Evolutionary conservation across 2,888 invertebrate species (phyloP).

Genomic region (Girardia tigrina): DNA sequence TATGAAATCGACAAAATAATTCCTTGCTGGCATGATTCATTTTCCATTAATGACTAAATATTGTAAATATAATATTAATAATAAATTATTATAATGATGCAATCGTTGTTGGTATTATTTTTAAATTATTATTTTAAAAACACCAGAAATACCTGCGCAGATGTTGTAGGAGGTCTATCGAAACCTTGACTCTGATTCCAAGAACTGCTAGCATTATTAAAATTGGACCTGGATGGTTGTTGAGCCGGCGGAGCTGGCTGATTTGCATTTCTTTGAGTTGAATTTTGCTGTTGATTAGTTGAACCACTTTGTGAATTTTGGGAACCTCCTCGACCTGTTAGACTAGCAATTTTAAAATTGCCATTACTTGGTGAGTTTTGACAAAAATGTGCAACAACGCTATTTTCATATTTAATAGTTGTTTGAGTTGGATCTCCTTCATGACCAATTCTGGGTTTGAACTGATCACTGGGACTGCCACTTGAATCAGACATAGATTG

Average conservation of each 20-base stretch:
- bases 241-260: neutral
- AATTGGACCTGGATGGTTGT: constrained; percentile 2
- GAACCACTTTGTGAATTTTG: constrained; percentile 14
- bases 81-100: too few relatives aligned
- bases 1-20: too few relatives aligned
- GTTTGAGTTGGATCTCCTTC: neutral
- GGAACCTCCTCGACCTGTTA: neutral
- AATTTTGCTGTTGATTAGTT: neutral
- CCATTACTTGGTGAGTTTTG: constrained; percentile 5
- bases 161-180: neutral
- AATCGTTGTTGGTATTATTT: too few relatives aligned
- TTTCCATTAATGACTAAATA: too few relatives aligned
- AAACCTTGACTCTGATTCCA: constrained; percentile 10
- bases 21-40: too few relatives aligned
- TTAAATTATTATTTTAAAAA: too few relatives aligned
- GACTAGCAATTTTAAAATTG: constrained; percentile 19
- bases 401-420: constrained; percentile 2
- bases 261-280: neutral
- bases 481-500: constrained; percentile 4
- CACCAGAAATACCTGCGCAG: neutral
- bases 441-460: neutral
- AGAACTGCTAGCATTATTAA: neutral
- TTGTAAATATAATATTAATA: too few relatives aligned
- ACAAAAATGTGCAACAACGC: neutral
- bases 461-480: constrained; percentile 10